Percentiles rank a stretch among this genome's conserved stretches.
Conservation (phyloP, 2,797 vertebrate species). For the Falco concolor region DNA sequence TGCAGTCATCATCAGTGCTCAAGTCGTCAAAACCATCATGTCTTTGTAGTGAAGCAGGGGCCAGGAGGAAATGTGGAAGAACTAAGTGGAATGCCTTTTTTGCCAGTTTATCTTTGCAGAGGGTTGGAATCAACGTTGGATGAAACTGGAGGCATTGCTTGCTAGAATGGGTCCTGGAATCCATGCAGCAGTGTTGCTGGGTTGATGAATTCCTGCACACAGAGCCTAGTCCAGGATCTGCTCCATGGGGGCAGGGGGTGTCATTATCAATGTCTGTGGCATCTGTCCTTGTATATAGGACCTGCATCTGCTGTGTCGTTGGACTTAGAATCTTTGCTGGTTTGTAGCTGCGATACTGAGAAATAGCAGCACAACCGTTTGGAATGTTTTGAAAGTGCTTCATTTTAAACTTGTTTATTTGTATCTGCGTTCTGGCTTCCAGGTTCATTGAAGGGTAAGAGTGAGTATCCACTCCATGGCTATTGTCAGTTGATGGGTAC, state of each 20-base stretch:
- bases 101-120: background rate
- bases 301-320: background rate
- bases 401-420: background rate
- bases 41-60: background rate
- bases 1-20: background rate
- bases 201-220: background rate
- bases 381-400: background rate
- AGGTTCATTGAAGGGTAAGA: background rate
- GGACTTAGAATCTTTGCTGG: background rate
- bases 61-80: background rate
- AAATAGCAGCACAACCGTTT: background rate
- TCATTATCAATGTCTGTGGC: background rate
- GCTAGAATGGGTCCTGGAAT: background rate
- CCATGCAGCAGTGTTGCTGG: background rate
- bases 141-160: background rate
- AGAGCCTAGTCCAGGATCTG: background rate
- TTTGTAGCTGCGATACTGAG: background rate
- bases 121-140: background rate
- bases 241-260: background rate
- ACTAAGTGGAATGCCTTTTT: background rate
- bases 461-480: background rate
- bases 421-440: background rate
- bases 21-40: background rate
- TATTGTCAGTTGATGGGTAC: background rate
- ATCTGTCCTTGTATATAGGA: background rate